Conservation (phyloP, 1,140 invertebrate genomes). For the Drosophila oshimai region DNA sequence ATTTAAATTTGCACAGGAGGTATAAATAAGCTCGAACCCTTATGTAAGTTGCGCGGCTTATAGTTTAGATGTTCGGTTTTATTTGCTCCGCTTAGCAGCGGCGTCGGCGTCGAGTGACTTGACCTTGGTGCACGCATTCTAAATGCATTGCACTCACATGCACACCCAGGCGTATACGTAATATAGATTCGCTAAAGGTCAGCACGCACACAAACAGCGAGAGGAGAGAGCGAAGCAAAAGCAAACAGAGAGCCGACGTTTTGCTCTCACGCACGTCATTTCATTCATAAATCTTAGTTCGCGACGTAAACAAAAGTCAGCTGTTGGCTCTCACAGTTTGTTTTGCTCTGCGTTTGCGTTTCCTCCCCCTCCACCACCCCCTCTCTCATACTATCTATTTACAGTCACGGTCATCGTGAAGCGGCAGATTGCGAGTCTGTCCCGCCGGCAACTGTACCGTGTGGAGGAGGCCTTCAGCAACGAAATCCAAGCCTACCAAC, state of each 20-base stretch:
- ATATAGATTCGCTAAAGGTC: slow-evolving; percentile 76
- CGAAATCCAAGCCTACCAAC: slow-evolving; percentile 73
- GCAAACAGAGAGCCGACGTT: slow-evolving; percentile 6
- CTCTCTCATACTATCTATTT: too few species aligned
- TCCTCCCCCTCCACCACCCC: neutral
- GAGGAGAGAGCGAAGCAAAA: slow-evolving; percentile 9
- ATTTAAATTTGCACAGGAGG: neutral
- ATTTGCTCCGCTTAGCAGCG: slow-evolving; percentile 25
- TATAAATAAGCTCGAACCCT: neutral
- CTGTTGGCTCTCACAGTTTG: slow-evolving; percentile 47
- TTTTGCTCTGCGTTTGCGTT: slow-evolving; percentile 35
- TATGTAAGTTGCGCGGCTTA: neutral
- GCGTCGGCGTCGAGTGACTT: slow-evolving; percentile 42
- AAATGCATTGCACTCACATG: slow-evolving; percentile 62
- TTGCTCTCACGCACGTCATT: slow-evolving; percentile 41
- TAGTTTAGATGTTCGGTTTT: slow-evolving; percentile 36
- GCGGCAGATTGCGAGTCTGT: slow-evolving; percentile 74
- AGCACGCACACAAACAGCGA: slow-evolving; percentile 56
- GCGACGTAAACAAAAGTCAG: slow-evolving; percentile 70
- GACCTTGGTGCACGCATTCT: slow-evolving; percentile 76
- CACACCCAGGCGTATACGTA: slow-evolving; percentile 60
- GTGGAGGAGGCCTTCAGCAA: slow-evolving; percentile 77
- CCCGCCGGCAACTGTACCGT: slow-evolving; percentile 74
- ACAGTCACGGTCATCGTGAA: slow-evolving; percentile 76
- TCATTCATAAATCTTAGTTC: slow-evolving; percentile 70